Evolutionary conservation across 2,113 vertebrate species (phyloP).

Genomic region (Lathamus discolor): DNA sequence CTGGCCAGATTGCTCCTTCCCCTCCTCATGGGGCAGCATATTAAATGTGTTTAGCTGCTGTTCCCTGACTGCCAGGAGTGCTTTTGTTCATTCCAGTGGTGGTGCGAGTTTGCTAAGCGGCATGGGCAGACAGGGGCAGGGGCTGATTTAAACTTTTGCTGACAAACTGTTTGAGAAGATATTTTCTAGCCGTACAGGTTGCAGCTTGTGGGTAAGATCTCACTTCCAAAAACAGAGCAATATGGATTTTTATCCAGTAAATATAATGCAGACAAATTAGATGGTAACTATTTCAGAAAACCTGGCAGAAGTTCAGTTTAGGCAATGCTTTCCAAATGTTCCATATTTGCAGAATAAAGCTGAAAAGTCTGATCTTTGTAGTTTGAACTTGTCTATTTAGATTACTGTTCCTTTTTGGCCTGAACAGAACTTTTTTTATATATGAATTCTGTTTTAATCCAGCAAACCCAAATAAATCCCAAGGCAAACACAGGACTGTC

Average conservation of each 20-base stretch:
- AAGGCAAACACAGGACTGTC: not conserved
- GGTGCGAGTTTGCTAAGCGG: not conserved
- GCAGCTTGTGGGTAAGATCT: not conserved
- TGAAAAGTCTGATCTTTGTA: slow-evolving; percentile 56
- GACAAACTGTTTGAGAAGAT: not conserved
- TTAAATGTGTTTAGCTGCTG: not conserved
- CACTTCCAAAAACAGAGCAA: slow-evolving; percentile 52
- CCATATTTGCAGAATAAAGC: slow-evolving; percentile 67
- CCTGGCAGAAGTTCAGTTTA: slow-evolving; percentile 62
- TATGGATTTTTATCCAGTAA: slow-evolving; percentile 54
- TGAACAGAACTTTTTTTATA: not conserved
- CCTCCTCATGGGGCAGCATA: not conserved
- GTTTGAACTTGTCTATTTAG: slow-evolving; percentile 50
- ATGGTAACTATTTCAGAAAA: slow-evolving; percentile 63
- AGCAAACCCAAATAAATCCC: slow-evolving; percentile 26
- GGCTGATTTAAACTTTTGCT: not conserved
- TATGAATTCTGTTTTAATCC: slow-evolving; percentile 4
- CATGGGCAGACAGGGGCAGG: not conserved
- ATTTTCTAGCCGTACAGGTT: not conserved
- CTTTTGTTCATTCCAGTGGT: not conserved
- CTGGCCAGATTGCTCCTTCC: slow-evolving; percentile 9
- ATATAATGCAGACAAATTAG: slow-evolving; percentile 50
- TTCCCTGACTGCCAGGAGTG: not conserved
- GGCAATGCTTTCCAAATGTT: slow-evolving; percentile 68
- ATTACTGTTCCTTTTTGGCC: slow-evolving; percentile 40